Percentiles rank a stretch among this genome's conserved stretches.
phyloP scores from a whole-genome alignment of 2,113 vertebrate species.

The Lipotes vexillifer region DNA sequence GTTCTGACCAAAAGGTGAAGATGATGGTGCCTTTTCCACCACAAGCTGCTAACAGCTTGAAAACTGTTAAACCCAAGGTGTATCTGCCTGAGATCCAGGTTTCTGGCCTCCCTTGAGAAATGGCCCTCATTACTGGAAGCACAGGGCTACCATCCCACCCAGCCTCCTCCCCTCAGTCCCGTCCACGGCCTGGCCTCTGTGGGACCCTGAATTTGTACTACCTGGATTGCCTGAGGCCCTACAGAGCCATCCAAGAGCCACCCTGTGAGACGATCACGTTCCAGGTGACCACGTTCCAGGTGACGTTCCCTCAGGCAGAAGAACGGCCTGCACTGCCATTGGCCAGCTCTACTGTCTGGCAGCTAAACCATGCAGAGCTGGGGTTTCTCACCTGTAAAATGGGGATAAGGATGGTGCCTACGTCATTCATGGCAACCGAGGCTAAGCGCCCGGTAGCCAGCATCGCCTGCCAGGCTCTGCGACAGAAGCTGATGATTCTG shows the following conservation, averaged over 20 bases:
- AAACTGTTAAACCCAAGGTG: not conserved
- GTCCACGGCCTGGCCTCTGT: not conserved
- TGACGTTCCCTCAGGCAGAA: not conserved
- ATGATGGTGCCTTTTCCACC: not conserved
- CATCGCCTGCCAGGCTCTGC: not conserved
- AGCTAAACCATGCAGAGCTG: too few relatives aligned
- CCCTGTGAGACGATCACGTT: rapidly evolving
- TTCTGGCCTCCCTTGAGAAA: not conserved
- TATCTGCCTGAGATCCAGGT: not conserved
- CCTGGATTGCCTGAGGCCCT: not conserved
- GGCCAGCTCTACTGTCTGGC: rapidly evolving
- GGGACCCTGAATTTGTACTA: not conserved
- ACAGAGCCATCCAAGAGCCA: not conserved
- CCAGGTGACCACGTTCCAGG: not conserved
- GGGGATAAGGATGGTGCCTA: not conserved
- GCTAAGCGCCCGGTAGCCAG: not conserved
- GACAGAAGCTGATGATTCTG: not conserved
- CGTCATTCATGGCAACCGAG: not conserved
- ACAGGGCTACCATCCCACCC: not conserved
- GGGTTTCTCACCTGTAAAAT: not conserved
- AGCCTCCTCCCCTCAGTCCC: not conserved
- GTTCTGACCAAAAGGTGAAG: not conserved
- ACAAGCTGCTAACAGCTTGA: not conserved
- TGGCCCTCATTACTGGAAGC: not conserved
- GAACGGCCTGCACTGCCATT: not conserved